A percentile compares a stretch with the other conserved stretches of the same genome.
Evolutionary conservation across 1,140 invertebrate species (phyloP).

Genomic region (Lepidostoma basale): DNA sequence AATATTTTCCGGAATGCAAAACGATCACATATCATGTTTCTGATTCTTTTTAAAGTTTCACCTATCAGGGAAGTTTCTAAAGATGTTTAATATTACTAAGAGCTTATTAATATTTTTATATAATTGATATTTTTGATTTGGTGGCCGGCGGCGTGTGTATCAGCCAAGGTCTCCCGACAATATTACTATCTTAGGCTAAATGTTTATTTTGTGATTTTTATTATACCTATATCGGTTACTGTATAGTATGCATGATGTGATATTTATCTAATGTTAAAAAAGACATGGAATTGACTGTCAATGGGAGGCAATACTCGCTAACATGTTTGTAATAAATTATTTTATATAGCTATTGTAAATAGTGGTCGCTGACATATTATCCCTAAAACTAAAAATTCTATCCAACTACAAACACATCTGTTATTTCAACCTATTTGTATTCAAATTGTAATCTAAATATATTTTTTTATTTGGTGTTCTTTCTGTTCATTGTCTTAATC

Average conservation of each 20-base stretch:
- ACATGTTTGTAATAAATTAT: conserved; percentile 38
- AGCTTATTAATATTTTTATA: not conserved
- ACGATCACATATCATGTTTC: no score
- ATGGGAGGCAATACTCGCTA: conserved; percentile 37
- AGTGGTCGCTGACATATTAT: not conserved
- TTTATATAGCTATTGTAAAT: conserved; percentile 43
- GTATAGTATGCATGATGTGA: conserved; percentile 36
- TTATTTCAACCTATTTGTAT: not conserved
- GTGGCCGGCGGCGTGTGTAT: not conserved
- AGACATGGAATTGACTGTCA: conserved; percentile 32
- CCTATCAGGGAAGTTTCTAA: not conserved
- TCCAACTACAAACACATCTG: not conserved
- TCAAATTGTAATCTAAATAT: not conserved
- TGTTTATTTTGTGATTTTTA: conserved; percentile 37
- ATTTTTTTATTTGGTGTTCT: not conserved
- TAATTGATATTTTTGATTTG: not conserved
- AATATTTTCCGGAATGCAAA: no score
- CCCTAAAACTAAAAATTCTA: not conserved
- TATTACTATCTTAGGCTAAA: conserved; percentile 3
- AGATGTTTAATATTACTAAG: not conserved
- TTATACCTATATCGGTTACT: conserved; percentile 21
- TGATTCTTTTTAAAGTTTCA: no score
- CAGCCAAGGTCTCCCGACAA: not conserved
- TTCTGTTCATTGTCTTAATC: not conserved
- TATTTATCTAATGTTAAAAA: conserved; percentile 36